A percentile compares a stretch with the other conserved stretches of the same genome.
These are phyloP conservation scores for Euphonia xanthogaster DNA, from an alignment of 2,797 vertebrate species.

Conservation along the genomic window DNA sequence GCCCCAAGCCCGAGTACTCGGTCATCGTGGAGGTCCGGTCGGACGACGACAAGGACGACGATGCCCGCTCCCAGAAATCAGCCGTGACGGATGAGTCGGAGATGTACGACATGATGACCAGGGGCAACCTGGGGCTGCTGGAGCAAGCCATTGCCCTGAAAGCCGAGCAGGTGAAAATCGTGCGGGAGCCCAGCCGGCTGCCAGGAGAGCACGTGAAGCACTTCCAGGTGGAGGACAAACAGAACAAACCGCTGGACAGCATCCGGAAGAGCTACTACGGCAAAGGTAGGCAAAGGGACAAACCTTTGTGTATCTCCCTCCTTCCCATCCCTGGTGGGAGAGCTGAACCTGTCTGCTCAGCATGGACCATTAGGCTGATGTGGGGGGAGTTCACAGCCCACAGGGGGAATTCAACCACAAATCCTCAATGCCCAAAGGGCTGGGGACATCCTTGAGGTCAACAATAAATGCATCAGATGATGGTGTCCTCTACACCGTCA, in stretches of 20 bases:
- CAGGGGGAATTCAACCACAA: background rate
- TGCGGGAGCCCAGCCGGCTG: slow-evolving; percentile 79
- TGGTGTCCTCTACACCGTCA: rapidly evolving
- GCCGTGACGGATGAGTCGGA: slow-evolving; percentile 88
- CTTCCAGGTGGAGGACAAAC: slow-evolving; percentile 84
- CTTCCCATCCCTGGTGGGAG: background rate
- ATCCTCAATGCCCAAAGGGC: background rate
- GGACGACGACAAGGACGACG: slow-evolving; percentile 85
- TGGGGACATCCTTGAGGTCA: background rate
- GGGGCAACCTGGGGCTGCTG: slow-evolving; percentile 94
- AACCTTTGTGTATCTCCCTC: rapidly evolving
- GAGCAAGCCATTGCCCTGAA: slow-evolving; percentile 97
- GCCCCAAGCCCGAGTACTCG: slow-evolving; percentile 82
- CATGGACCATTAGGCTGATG: background rate
- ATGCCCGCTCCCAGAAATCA: slow-evolving; percentile 86
- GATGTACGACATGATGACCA: slow-evolving; percentile 93
- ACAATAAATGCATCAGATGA: background rate
- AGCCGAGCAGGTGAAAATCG: slow-evolving; percentile 90
- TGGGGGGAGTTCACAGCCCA: background rate
- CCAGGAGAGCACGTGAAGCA: slow-evolving; percentile 80
- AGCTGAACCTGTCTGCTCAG: background rate
- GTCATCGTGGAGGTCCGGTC: slow-evolving; percentile 88
- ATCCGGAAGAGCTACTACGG: slow-evolving; percentile 90
- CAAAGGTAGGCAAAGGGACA: slow-evolving; percentile 77
- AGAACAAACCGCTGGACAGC: slow-evolving; percentile 84